phyloP scores from a whole-genome alignment of 2,888 invertebrate species.

The Sesia bembeciformis region DNA sequence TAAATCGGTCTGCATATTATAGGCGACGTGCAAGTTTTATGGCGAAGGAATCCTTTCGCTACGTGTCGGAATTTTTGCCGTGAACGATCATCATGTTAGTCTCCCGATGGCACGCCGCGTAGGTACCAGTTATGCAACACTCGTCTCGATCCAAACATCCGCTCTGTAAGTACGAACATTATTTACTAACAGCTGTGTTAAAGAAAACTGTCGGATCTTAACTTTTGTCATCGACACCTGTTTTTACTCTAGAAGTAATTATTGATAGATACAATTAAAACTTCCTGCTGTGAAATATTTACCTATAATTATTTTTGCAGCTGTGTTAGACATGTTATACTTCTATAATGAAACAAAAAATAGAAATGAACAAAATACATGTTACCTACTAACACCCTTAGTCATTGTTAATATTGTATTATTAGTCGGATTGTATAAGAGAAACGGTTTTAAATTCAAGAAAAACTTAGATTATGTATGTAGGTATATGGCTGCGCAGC shows the following conservation, averaged over 20 bases:
- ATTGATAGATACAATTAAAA: no score
- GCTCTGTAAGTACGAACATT: conserved; percentile 36
- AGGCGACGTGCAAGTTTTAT: conserved; percentile 26
- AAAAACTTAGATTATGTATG: not conserved
- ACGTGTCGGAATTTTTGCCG: not conserved
- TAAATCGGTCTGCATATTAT: conserved; percentile 19
- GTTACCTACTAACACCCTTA: no score
- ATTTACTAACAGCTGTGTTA: not conserved
- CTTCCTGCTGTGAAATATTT: no score
- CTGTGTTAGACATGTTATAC: no score
- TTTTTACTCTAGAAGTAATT: no score
- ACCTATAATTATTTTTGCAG: no score
- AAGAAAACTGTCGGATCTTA: no score
- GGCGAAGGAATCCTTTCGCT: conserved; percentile 33
- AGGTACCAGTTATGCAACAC: conserved; percentile 48
- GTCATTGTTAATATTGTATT: no score
- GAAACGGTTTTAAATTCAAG: not conserved
- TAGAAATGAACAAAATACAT: no score
- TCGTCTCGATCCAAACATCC: conserved; percentile 26
- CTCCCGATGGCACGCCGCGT: conserved; percentile 25
- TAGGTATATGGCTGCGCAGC: conserved; percentile 17
- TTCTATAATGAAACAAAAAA: no score
- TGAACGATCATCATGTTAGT: not conserved
- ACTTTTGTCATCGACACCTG: no score
- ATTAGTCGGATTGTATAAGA: no score